phyloP scores from a whole-genome alignment of 1,140 invertebrate genomes.

The Drosophila kohkoa region DNA sequence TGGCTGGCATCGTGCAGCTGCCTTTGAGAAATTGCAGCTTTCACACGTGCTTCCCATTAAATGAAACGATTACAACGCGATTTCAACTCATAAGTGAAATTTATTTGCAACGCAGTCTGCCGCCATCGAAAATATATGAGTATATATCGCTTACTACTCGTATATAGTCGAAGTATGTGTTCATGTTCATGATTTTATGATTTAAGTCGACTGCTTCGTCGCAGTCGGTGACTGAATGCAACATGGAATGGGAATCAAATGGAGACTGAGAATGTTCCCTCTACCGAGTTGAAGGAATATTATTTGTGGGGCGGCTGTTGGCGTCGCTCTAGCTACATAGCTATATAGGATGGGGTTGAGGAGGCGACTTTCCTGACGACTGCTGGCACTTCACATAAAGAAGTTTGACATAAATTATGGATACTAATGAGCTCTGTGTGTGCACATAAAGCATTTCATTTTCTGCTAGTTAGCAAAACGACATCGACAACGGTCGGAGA shows the following conservation, averaged over 20 bases:
- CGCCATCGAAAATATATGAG: conserved; percentile 41
- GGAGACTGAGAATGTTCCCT: not conserved
- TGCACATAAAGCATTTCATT: conserved; percentile 69
- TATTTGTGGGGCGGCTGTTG: conserved; percentile 57
- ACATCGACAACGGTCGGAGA: not conserved
- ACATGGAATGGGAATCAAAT: conserved; percentile 1
- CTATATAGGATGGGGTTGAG: too few species aligned
- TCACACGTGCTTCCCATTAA: conserved; percentile 84
- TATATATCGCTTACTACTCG: conserved; percentile 14
- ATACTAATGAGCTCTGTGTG: conserved; percentile 79
- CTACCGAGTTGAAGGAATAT: not conserved
- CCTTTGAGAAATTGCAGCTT: conserved; percentile 70
- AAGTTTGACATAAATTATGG: conserved; percentile 81
- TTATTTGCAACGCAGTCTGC: conserved; percentile 72
- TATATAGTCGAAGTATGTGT: conserved; percentile 35
- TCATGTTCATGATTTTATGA: conserved; percentile 62
- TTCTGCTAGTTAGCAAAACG: conserved; percentile 25
- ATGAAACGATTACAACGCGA: conserved; percentile 76
- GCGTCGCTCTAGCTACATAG: conserved; percentile 24
- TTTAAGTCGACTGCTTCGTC: conserved; percentile 43
- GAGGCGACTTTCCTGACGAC: not conserved
- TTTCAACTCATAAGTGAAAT: conserved; percentile 77
- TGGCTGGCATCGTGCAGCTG: conserved; percentile 3
- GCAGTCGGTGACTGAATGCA: conserved; percentile 23
- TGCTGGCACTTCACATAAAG: conserved; percentile 71